These are phyloP conservation scores for Argyrosomus regius DNA, from an alignment of 2,797 vertebrate genomes.

Conservation along the genomic window DNA sequence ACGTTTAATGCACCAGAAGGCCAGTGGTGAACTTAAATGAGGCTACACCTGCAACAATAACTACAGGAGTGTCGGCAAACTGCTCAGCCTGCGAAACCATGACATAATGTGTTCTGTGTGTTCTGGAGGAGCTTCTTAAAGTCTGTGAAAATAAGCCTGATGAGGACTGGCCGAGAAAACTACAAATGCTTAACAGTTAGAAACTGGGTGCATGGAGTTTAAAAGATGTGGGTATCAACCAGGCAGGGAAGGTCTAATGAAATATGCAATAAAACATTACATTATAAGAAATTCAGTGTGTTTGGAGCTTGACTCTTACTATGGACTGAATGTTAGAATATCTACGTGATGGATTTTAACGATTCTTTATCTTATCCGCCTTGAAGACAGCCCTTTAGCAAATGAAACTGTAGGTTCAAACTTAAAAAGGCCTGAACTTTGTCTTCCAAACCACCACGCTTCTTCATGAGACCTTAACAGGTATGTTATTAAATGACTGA, in stretches of 20 bases:
- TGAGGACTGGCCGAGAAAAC: not conserved
- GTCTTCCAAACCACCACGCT: not conserved
- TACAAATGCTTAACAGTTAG: not conserved
- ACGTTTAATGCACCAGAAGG: not conserved
- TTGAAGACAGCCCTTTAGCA: not conserved
- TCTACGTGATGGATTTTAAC: not conserved
- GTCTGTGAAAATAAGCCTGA: not conserved
- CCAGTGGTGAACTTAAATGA: not conserved
- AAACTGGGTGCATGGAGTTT: not conserved
- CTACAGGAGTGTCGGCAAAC: not conserved
- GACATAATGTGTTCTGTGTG: not conserved
- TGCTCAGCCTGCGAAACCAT: too few relatives aligned
- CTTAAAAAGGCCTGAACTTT: not conserved
- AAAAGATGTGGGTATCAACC: not conserved
- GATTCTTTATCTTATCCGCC: not conserved
- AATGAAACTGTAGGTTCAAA: not conserved
- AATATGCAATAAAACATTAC: not conserved
- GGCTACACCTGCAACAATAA: not conserved
- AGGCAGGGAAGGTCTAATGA: not conserved
- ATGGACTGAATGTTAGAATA: not conserved
- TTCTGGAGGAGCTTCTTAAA: not conserved
- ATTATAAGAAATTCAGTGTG: constrained; percentile 3
- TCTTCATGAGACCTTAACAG: not conserved
- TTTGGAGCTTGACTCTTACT: not conserved
- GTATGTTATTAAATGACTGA: not conserved